Evolutionary conservation across 1,140 invertebrate genomes (phyloP).

Genomic region (Atta cephalotes): DNA sequence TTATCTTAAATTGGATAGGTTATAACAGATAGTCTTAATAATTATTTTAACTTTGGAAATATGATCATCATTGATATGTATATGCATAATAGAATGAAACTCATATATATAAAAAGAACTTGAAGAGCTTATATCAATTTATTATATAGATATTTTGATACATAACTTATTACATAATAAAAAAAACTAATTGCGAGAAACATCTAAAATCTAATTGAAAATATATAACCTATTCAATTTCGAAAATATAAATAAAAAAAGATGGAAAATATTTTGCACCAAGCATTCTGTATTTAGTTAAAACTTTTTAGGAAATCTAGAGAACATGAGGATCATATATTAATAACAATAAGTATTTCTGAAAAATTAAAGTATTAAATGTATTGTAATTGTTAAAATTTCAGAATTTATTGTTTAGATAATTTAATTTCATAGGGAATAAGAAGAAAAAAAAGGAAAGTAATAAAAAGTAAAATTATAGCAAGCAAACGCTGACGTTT

Average conservation of each 20-base stretch:
- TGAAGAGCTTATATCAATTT: not conserved
- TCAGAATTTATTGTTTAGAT: not conserved
- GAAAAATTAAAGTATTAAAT: not conserved
- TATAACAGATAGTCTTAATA: not conserved
- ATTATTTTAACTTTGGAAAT: not conserved
- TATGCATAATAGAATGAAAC: not conserved
- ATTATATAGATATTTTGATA: not conserved
- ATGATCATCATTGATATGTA: not conserved
- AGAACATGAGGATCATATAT: not conserved
- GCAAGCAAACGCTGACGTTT: not conserved
- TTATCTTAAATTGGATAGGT: not conserved
- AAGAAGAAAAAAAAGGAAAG: not conserved
- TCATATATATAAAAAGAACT: not conserved
- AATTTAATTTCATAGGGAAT: not conserved
- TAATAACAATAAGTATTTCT: not conserved
- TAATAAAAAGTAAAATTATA: not conserved
- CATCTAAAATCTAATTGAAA: not conserved
- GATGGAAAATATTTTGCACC: not conserved
- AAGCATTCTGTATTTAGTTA: not conserved
- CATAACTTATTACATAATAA: not conserved
- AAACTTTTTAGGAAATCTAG: not conserved
- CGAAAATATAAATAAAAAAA: not conserved
- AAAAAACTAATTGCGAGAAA: not conserved
- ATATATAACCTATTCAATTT: not conserved
- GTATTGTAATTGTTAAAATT: conserved; percentile 5